Conservation (phyloP, 92 coral and sea anemone genomes). For the Anthopleura xanthogrammica region DNA sequence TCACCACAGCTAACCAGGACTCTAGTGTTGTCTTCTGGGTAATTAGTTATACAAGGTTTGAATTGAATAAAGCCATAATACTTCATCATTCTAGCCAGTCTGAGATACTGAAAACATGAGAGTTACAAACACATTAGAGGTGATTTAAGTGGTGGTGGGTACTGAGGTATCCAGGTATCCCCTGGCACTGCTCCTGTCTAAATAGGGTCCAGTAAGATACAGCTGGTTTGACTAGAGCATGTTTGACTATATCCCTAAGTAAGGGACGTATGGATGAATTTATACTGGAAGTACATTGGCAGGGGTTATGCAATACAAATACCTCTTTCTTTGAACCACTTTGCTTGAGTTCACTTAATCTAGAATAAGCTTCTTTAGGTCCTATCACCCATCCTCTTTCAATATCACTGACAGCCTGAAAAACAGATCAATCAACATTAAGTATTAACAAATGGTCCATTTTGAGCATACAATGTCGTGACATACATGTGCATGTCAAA, state of each 20-base stretch:
- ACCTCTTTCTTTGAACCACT: conserved; percentile 83
- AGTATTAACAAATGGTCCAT: neutral
- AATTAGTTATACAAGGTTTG: conserved; percentile 79
- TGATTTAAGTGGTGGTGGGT: too few relatives aligned
- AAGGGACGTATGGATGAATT: too few relatives aligned
- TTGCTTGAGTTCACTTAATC: conserved; percentile 68
- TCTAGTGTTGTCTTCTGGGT: conserved; percentile 81
- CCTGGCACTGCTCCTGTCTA: too few relatives aligned
- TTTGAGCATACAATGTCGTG: neutral
- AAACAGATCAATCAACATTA: neutral
- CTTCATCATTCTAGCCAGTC: conserved; percentile 73
- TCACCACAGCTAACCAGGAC: conserved; percentile 80
- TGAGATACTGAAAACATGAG: conserved; percentile 59
- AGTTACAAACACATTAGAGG: neutral
- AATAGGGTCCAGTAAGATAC: too few relatives aligned
- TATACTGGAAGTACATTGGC: too few relatives aligned
- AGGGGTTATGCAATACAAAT: neutral
- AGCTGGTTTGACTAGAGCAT: too few relatives aligned
- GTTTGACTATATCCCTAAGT: too few relatives aligned
- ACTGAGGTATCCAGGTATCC: too few relatives aligned
- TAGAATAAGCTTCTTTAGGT: conserved; percentile 75
- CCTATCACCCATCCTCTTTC: conserved; percentile 93
- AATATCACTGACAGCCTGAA: conserved; percentile 90
- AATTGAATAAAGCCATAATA: conserved; percentile 89
- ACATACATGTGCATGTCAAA: too few relatives aligned